Conservation (phyloP, 2,113 vertebrate genomes). For the Hippocampus zosterae region DNA sequence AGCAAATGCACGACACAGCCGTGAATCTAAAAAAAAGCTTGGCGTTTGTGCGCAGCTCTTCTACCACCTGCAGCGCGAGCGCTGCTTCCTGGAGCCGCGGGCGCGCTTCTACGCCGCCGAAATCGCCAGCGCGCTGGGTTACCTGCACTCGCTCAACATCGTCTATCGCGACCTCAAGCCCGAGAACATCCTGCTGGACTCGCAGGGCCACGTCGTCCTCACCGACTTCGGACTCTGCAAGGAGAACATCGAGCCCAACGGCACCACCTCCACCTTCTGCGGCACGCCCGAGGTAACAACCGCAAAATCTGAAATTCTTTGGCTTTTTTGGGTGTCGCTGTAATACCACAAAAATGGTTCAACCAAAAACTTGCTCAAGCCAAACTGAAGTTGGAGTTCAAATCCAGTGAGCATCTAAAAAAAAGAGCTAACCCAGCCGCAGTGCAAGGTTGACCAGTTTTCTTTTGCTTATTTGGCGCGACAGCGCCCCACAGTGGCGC, state of each 20-base stretch:
- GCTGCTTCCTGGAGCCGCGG: conserved; percentile 93
- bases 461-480: too few species aligned
- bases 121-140: conserved; percentile 95
- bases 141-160: conserved; percentile 96
- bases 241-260: conserved; percentile 96
- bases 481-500: too few species aligned
- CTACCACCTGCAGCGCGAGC: conserved; percentile 96
- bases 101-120: conserved; percentile 95
- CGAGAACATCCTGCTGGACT: conserved; percentile 96
- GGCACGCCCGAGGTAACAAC: conserved; percentile 91
- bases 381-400: too few species aligned
- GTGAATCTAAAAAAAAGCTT: too few species aligned
- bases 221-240: conserved; percentile 99
- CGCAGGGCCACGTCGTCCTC: conserved; percentile 94
- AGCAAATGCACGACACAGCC: too few species aligned
- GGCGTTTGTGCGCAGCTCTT: conserved; percentile 76
- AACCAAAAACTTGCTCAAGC: not conserved
- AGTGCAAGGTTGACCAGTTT: too few species aligned
- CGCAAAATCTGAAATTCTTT: not conserved
- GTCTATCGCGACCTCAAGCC: conserved; percentile 98
- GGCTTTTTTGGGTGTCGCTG: too few species aligned
- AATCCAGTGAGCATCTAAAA: too few species aligned
- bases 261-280: conserved; percentile 96
- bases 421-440: too few species aligned
- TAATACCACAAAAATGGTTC: too few species aligned